Percentiles rank a stretch among this genome's conserved stretches.
Conservation (phyloP, 2,113 vertebrate genomes). For the Herpetotheres cachinnans region DNA sequence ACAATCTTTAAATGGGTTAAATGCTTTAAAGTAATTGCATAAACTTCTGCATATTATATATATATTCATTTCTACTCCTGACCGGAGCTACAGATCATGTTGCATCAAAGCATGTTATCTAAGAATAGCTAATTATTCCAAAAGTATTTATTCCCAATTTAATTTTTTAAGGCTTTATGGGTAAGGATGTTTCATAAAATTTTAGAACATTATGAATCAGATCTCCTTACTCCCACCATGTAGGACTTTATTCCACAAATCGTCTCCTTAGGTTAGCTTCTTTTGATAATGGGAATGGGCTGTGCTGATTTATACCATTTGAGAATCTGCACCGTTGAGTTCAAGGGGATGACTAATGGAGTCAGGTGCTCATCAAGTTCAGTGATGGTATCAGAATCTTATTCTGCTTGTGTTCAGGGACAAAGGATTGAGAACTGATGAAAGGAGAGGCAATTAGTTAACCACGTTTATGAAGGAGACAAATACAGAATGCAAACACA, state of each 20-base stretch:
- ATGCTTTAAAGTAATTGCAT: not conserved
- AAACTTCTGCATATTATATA: not conserved
- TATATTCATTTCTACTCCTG: not conserved
- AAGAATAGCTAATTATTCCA: not conserved
- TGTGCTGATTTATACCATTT: not conserved
- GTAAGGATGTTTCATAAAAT: not conserved
- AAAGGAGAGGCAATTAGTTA: constrained; percentile 12
- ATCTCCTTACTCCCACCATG: not conserved
- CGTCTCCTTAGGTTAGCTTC: not conserved
- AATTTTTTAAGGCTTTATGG: not conserved
- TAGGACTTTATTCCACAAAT: not conserved
- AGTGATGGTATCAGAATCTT: not conserved
- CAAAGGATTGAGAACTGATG: constrained; percentile 10
- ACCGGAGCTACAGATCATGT: not conserved
- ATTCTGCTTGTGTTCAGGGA: not conserved
- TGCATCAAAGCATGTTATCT: not conserved
- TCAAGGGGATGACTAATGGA: constrained; percentile 29
- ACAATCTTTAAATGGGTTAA: not conserved
- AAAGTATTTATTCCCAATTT: not conserved
- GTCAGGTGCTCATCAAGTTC: constrained; percentile 19
- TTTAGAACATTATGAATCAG: not conserved
- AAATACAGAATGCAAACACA: not conserved
- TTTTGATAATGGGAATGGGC: not conserved
- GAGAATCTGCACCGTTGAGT: not conserved
- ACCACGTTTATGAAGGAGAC: not conserved